Percentiles rank a stretch among this genome's conserved stretches.
Conservation (phyloP, 2,797 vertebrate genomes). For the Picus viridis region DNA sequence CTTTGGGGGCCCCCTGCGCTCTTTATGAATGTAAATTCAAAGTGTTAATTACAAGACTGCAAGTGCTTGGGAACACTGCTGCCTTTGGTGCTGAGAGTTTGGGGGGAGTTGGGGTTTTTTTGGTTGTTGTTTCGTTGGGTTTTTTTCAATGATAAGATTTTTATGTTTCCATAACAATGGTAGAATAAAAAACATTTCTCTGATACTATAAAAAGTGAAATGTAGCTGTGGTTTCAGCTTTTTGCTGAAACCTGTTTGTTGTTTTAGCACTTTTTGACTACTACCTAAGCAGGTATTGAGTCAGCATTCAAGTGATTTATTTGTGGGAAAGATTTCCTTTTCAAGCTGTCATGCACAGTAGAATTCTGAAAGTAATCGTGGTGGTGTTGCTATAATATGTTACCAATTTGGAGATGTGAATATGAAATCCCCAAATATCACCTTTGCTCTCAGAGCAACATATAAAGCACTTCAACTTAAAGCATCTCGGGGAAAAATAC, state of each 20-base stretch:
- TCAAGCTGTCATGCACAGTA: neutral
- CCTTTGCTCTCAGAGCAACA: neutral
- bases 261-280: neutral
- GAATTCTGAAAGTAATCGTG: neutral
- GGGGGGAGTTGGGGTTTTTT: neutral
- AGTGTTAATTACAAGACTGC: neutral
- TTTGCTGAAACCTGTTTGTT: neutral
- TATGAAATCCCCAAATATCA: neutral
- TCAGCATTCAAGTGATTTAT: neutral
- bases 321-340: neutral
- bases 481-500: neutral
- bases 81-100: neutral
- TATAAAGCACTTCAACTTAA: neutral
- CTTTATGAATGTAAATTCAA: neutral
- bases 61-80: neutral
- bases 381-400: neutral
- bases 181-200: neutral
- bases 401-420: neutral
- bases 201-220: neutral
- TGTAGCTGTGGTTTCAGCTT: neutral
- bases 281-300: neutral
- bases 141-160: neutral
- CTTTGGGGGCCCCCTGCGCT: no score
- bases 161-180: neutral
- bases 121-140: no score